phyloP scores from a whole-genome alignment of 1,140 invertebrate species.

The Drosophila ohnishii region DNA sequence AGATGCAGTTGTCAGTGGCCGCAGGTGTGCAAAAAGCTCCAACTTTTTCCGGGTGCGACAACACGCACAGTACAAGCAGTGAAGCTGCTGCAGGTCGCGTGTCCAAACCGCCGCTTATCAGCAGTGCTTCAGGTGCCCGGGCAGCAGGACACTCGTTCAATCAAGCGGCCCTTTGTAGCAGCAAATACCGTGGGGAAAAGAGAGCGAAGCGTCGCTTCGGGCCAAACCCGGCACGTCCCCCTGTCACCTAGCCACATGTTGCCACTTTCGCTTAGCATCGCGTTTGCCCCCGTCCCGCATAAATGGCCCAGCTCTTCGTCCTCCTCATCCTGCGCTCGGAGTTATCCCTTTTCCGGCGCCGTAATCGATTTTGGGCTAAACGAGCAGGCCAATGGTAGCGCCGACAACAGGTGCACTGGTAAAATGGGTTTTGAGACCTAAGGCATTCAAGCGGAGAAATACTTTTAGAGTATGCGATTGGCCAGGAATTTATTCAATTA shows the following conservation, averaged over 20 bases:
- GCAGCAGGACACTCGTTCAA: slow-evolving; percentile 53
- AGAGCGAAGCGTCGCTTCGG: slow-evolving; percentile 24
- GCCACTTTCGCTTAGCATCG: slow-evolving; percentile 39
- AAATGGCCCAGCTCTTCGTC: slow-evolving; percentile 16
- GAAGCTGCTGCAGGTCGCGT: slow-evolving; percentile 17
- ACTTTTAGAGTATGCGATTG: no score
- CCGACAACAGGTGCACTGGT: slow-evolving; percentile 29
- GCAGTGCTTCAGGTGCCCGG: slow-evolving; percentile 21
- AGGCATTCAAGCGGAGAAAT: neutral
- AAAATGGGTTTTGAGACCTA: neutral
- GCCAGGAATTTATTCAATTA: neutral
- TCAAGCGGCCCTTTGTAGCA: slow-evolving; percentile 47
- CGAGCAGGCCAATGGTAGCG: slow-evolving; percentile 43
- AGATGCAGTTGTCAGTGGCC: slow-evolving; percentile 44
- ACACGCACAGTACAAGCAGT: neutral
- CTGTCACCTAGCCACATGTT: slow-evolving; percentile 62
- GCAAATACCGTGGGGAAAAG: slow-evolving; percentile 47
- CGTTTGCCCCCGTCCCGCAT: slow-evolving; percentile 25
- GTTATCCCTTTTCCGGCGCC: slow-evolving; percentile 32
- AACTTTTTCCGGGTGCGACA: slow-evolving; percentile 8
- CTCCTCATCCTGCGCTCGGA: neutral
- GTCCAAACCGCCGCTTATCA: slow-evolving; percentile 44
- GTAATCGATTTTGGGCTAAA: slow-evolving; percentile 69
- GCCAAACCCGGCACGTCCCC: slow-evolving; percentile 12
- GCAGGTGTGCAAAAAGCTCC: slow-evolving; percentile 35